Evolutionary conservation across 2,113 vertebrate species (phyloP).

Genomic region (Acrocephalus arundinaceus): DNA sequence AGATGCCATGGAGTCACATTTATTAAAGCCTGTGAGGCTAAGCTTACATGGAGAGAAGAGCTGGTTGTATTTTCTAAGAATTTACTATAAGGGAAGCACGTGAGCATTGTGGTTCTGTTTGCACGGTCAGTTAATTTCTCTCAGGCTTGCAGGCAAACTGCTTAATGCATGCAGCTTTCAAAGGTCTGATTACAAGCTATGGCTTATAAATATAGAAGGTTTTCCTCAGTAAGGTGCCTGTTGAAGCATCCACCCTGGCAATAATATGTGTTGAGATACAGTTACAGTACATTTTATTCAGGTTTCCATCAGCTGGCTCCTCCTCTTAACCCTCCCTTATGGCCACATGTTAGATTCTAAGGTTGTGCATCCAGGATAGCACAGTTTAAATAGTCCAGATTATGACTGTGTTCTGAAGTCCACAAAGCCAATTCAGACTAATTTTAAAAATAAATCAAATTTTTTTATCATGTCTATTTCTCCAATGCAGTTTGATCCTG

Average conservation of each 20-base stretch:
- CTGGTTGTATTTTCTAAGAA: background rate
- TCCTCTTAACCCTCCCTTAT: background rate
- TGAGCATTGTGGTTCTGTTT: background rate
- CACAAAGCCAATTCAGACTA: background rate
- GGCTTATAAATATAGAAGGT: background rate
- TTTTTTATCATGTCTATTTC: background rate
- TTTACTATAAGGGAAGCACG: background rate
- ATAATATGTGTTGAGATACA: accelerated
- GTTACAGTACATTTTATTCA: background rate
- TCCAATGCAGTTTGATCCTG: background rate
- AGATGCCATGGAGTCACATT: background rate
- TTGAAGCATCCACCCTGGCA: background rate
- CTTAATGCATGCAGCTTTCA: background rate
- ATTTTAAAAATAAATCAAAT: background rate
- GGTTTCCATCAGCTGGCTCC: background rate
- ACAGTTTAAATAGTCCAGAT: background rate
- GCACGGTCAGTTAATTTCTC: background rate
- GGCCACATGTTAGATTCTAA: background rate
- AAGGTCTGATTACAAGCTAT: background rate
- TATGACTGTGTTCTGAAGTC: background rate
- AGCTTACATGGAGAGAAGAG: background rate
- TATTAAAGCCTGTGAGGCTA: slow-evolving; percentile 1
- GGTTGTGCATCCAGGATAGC: background rate
- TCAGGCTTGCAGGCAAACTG: background rate
- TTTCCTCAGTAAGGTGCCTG: background rate